phyloP scores from a whole-genome alignment of 2,113 vertebrate species.

The Camelus bactrianus region DNA sequence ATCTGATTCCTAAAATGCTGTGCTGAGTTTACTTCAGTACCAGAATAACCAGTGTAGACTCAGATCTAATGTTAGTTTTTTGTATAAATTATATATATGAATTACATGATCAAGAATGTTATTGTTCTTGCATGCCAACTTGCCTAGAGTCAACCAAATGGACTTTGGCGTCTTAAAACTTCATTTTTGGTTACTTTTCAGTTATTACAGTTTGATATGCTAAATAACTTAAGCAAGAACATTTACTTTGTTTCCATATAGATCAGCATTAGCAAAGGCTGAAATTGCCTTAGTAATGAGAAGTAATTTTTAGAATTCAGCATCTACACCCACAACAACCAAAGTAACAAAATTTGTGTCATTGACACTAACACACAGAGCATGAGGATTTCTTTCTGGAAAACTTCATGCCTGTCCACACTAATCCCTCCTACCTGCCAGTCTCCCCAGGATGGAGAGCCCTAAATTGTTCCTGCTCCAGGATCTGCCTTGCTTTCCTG shows the following conservation, averaged over 20 bases:
- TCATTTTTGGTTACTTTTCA: not conserved
- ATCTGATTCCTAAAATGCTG: not conserved
- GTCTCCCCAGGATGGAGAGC: not conserved
- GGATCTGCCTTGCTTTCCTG: fast-evolving
- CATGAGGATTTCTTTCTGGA: not conserved
- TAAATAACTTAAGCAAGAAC: not conserved
- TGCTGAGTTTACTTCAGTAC: not conserved
- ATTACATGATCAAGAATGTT: not conserved
- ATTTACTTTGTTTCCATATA: not conserved
- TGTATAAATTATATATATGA: not conserved
- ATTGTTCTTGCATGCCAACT: not conserved
- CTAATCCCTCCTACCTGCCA: not conserved
- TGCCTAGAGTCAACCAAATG: not conserved
- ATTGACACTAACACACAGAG: not conserved
- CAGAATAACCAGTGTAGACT: not conserved
- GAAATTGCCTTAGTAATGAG: not conserved
- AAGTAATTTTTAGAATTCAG: not conserved
- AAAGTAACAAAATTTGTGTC: not conserved
- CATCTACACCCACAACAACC: not conserved
- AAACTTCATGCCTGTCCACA: not conserved
- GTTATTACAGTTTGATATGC: not conserved
- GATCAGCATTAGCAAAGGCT: not conserved
- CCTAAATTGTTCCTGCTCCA: fast-evolving
- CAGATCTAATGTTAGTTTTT: not conserved
- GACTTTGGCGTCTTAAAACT: not conserved